A percentile compares a stretch with the other conserved stretches of the same genome.
Evolutionary conservation across 2,888 invertebrate species (phyloP).

Genomic region (Ditylenchus weischeri): DNA sequence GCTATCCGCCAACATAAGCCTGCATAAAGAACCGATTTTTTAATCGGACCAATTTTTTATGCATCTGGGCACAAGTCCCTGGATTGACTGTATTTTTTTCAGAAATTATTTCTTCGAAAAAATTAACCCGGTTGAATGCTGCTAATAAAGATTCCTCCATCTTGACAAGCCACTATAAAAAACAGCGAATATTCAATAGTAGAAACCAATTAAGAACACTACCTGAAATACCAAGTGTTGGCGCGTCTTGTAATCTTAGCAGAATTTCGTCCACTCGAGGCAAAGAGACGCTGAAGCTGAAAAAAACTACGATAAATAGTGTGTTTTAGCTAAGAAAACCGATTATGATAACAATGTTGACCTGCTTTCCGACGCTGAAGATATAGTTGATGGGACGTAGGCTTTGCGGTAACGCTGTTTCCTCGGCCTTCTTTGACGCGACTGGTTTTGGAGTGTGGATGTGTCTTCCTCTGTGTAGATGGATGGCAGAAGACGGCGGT

Average conservation of each 20-base stretch:
- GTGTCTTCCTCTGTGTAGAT: slow-evolving; percentile 3
- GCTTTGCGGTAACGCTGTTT: slow-evolving; percentile 41
- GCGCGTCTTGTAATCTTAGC: slow-evolving; percentile 41
- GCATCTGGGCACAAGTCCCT: no score
- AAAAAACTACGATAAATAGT: not conserved
- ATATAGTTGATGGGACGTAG: slow-evolving; percentile 54
- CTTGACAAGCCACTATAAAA: slow-evolving; percentile 40
- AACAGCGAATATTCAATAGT: no score
- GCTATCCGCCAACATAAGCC: no score
- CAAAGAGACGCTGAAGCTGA: slow-evolving; percentile 35
- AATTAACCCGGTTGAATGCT: slow-evolving; percentile 37
- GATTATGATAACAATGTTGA: not conserved
- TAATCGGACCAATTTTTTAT: no score
- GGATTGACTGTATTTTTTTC: no score
- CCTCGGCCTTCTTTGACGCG: slow-evolving; percentile 34
- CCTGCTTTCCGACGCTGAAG: slow-evolving; percentile 51
- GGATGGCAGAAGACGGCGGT: slow-evolving; percentile 11
- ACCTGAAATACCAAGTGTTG: slow-evolving; percentile 42
- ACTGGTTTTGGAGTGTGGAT: not conserved
- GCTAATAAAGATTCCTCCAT: slow-evolving; percentile 50
- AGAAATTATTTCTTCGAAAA: not conserved
- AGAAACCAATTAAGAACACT: no score
- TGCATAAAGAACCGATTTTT: no score
- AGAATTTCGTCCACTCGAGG: slow-evolving; percentile 50
- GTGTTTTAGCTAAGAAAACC: slow-evolving; percentile 1